phyloP scores from a whole-genome alignment of 2,888 invertebrate genomes.

The Galeruca laticollis region DNA sequence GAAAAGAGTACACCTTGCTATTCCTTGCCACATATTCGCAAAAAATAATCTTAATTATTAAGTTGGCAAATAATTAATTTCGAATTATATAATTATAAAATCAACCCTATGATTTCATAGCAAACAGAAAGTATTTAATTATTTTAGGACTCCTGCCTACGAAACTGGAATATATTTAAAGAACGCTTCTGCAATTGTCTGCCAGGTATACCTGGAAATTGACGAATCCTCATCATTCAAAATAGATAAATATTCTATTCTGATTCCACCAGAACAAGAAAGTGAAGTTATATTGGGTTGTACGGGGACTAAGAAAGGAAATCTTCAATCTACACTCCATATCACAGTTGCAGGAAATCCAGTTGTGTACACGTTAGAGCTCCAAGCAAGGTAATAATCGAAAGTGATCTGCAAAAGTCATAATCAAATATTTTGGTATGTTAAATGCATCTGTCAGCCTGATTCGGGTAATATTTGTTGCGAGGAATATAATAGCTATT shows the following conservation, averaged over 20 bases:
- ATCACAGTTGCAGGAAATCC: slow-evolving; percentile 71
- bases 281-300: slow-evolving; percentile 59
- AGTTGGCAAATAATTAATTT: too few relatives aligned
- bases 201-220: slow-evolving; percentile 68
- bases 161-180: slow-evolving; percentile 66
- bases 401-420: not conserved
- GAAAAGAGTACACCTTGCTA: too few relatives aligned
- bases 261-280: slow-evolving; percentile 56
- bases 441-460: too few relatives aligned
- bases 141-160: slow-evolving; percentile 39
- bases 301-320: slow-evolving; percentile 58
- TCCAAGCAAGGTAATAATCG: slow-evolving; percentile 12
- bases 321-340: slow-evolving; percentile 57
- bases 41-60: too few relatives aligned
- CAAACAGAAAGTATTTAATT: not conserved
- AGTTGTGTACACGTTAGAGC: slow-evolving; percentile 11
- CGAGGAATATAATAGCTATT: too few relatives aligned
- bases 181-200: slow-evolving; percentile 70
- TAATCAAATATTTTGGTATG: too few relatives aligned
- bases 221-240: slow-evolving; percentile 66
- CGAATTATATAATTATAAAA: too few relatives aligned
- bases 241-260: slow-evolving; percentile 61
- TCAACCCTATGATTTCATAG: too few relatives aligned
- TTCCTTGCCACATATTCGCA: too few relatives aligned
- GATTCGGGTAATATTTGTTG: too few relatives aligned